Conservation (phyloP, 2,797 vertebrate species). For the Channallabes apus region DNA sequence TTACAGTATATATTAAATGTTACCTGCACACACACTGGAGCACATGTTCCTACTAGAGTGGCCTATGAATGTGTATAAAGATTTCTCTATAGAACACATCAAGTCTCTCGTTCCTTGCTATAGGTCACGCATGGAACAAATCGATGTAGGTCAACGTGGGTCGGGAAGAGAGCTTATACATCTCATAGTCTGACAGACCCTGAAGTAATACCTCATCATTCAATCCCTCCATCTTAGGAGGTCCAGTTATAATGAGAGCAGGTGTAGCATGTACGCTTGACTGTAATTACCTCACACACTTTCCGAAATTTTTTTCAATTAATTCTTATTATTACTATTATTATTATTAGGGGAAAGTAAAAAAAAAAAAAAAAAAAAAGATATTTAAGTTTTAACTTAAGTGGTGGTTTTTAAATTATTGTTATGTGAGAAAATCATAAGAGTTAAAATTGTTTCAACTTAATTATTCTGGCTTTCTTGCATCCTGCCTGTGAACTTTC, state of each 20-base stretch:
- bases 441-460: not conserved
- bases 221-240: not conserved
- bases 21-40: not conserved
- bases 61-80: not conserved
- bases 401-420: too few relatives aligned
- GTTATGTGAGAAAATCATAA: too few relatives aligned
- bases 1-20: too few relatives aligned
- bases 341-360: too few relatives aligned
- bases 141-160: not conserved
- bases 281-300: not conserved
- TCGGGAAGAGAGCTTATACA: not conserved
- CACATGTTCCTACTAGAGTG: not conserved
- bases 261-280: not conserved
- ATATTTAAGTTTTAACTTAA: too few relatives aligned
- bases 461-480: not conserved
- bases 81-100: not conserved
- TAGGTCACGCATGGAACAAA: not conserved
- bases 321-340: not conserved
- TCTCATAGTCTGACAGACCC: not conserved
- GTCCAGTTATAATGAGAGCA: not conserved
- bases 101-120: not conserved
- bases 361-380: too few relatives aligned
- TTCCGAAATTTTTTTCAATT: not conserved
- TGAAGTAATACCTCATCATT: not conserved
- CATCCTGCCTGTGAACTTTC: not conserved